These are phyloP conservation scores for Xenopus tropicalis DNA, from an alignment of 2,113 vertebrate genomes.

Conservation along the genomic window DNA sequence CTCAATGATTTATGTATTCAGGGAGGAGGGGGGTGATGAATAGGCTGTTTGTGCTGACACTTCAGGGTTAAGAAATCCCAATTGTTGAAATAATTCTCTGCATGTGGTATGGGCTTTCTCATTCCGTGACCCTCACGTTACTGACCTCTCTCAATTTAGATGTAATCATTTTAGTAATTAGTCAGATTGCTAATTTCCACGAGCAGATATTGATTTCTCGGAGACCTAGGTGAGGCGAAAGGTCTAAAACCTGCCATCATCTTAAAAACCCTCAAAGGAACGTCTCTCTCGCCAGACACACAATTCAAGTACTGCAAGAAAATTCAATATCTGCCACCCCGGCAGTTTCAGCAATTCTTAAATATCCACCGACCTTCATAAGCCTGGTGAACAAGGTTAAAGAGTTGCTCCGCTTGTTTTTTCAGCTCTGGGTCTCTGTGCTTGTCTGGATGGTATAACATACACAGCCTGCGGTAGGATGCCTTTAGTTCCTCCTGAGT, in stretches of 20 bases:
- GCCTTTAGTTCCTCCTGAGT: conserved; percentile 93
- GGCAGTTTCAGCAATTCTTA: not conserved
- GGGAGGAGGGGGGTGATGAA: not conserved
- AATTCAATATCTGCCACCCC: conserved; percentile 26
- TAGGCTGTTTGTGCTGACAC: not conserved
- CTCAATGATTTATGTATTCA: no score
- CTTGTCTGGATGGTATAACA: conserved; percentile 98
- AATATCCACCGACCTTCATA: conserved; percentile 82
- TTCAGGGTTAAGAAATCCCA: conserved; percentile 12
- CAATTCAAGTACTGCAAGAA: conserved; percentile 43
- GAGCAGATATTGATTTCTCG: conserved; percentile 47
- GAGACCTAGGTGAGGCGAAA: conserved; percentile 40
- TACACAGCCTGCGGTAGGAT: conserved; percentile 90
- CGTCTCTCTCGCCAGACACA: conserved; percentile 21
- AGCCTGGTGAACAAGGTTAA: conserved; percentile 93
- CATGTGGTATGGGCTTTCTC: not conserved
- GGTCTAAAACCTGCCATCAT: conserved; percentile 30
- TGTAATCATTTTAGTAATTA: conserved; percentile 41
- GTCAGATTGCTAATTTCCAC: conserved; percentile 46
- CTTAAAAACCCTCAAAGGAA: conserved; percentile 30
- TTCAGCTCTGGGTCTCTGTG: conserved; percentile 95
- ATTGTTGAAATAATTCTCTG: conserved; percentile 19
- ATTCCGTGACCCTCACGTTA: conserved; percentile 18
- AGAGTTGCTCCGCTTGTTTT: conserved; percentile 84
- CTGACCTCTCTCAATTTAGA: conserved; percentile 34